phyloP scores from a whole-genome alignment of 2,797 vertebrate genomes.

The Vireo griseus region DNA sequence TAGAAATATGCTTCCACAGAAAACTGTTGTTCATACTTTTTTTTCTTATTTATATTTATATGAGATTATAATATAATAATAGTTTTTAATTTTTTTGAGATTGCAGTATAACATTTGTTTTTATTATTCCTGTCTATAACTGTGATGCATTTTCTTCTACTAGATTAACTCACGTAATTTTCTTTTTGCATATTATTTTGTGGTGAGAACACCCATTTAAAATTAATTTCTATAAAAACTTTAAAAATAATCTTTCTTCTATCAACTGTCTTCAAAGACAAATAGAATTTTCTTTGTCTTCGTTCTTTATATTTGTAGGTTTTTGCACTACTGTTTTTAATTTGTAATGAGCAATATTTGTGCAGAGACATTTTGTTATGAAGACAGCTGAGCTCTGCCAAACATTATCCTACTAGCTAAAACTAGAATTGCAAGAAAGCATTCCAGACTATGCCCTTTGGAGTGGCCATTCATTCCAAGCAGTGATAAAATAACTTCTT shows the following conservation, averaged over 20 bases:
- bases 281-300: neutral
- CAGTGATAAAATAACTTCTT: conserved; percentile 17
- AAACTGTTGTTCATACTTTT: neutral
- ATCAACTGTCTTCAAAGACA: neutral
- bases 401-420: conserved; percentile 12
- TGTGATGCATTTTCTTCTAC: neutral
- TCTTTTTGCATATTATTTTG: neutral
- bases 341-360: conserved; percentile 41
- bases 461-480: conserved; percentile 7
- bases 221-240: neutral
- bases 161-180: neutral
- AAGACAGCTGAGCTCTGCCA: conserved; percentile 22
- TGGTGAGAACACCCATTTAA: neutral
- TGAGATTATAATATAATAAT: neutral
- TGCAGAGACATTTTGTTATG: conserved; percentile 17
- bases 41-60: neutral
- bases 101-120: neutral
- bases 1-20: neutral
- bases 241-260: neutral
- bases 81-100: neutral
- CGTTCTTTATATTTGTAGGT: neutral
- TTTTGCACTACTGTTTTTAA: conserved; percentile 34
- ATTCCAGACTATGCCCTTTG: conserved; percentile 31
- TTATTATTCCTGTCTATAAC: neutral
- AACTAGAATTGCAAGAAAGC: conserved; percentile 10